Evolutionary conservation across 2,888 invertebrate genomes (phyloP), one percentile per base, ranked within the genome.

Genomic region (Lacanobia oleracea): DNA sequence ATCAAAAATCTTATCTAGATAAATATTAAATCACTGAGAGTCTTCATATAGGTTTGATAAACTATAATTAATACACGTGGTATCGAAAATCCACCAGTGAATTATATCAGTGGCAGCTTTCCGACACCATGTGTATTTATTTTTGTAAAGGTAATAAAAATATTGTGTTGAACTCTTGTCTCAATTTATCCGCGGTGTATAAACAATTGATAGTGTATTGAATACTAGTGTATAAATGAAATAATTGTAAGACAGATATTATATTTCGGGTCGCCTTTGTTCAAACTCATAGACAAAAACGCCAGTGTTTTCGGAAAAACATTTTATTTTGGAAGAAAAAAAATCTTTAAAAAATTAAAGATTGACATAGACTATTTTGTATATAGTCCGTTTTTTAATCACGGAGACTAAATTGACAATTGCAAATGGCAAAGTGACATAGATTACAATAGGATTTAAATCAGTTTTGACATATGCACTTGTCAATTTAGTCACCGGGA

Each of bases 151-250:
- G 50, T 56, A 69, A 63, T 80, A 80, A 78, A 78, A 80, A 54
- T 80, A 78, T 80, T 65, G 27, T 66, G 63, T 63, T 63, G 57
- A 57, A 27, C 50, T 67, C 79, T 74, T 78, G 62, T 81, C 67
- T 81, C 54, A 70, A 75, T 75, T 75, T 75, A 75, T 56, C 62
- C 57, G 57, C 81, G 33, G 16, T 54, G 27, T 63, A 66, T 78
- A 75, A 70, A 81, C 54, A 78, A 45, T 57, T 67, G 53, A 37
- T 79, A 63, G 53, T 67, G 50, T 60, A 67, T 57, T 40, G 61
- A 51, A 10, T 62, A 50, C 48, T 60, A 27, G 57, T 70, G 48
- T 48, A 37, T n/a, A 21, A 54, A 60, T 61, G 12, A 60, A 56
- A 56, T 27, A 18, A 56, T 33, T 56, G 27, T 40, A 77, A 60